These are phyloP conservation scores for Archaeoteleia sp. DNA, from an alignment of 2,888 invertebrate genomes.

Conservation along the genomic window DNA sequence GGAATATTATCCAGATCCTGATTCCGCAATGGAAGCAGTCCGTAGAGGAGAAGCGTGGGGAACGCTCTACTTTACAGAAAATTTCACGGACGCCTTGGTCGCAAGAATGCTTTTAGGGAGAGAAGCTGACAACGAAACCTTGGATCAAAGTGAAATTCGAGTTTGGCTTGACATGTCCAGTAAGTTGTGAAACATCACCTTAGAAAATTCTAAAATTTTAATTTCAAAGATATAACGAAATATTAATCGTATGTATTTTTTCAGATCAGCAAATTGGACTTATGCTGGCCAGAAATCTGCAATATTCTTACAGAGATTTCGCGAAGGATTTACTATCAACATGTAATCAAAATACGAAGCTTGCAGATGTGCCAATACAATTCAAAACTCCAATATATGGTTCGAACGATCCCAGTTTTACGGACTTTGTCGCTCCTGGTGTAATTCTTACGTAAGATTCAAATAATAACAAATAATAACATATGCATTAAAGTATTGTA, in stretches of 20 bases:
- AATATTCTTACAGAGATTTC: slow-evolving; percentile 90
- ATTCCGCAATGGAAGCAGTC: slow-evolving; percentile 84
- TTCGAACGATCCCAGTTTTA: slow-evolving; percentile 91
- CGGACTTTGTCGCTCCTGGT: slow-evolving; percentile 97
- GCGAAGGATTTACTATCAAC: slow-evolving; percentile 82
- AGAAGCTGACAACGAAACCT: slow-evolving; percentile 89
- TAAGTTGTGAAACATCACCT: slow-evolving; percentile 71
- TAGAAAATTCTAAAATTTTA: neutral
- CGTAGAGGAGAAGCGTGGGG: slow-evolving; percentile 90
- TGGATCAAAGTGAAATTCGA: slow-evolving; percentile 89
- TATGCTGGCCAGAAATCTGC: slow-evolving; percentile 89
- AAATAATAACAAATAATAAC: too few relatives aligned
- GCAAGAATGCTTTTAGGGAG: slow-evolving; percentile 87
- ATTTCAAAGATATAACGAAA: neutral
- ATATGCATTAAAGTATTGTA: too few relatives aligned
- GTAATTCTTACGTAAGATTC: slow-evolving; percentile 91
- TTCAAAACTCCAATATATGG: slow-evolving; percentile 93
- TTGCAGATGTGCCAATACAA: slow-evolving; percentile 92
- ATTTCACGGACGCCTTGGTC: slow-evolving; percentile 90
- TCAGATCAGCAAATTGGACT: slow-evolving; percentile 94
- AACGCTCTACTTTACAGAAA: slow-evolving; percentile 89
- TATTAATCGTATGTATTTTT: slow-evolving; percentile 46
- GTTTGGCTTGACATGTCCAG: slow-evolving; percentile 96
- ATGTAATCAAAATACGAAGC: slow-evolving; percentile 87
- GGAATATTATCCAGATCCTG: slow-evolving; percentile 81